Base-by-base conservation (phyloP, 2,888 invertebrate genomes). In the Penaeus monodon region DNA sequence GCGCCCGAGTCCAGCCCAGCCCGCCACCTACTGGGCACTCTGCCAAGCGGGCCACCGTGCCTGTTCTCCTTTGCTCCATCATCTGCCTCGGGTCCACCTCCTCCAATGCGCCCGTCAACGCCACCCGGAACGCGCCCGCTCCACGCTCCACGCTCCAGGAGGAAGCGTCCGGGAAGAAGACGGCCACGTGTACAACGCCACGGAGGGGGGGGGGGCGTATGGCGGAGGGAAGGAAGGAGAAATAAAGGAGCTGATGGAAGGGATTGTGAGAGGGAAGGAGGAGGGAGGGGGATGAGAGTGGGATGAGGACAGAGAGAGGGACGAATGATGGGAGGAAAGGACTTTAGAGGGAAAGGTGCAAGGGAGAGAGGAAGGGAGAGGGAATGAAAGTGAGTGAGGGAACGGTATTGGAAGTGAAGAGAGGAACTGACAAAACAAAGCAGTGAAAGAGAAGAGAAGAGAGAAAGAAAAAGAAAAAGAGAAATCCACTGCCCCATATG, bases 21-120 rank as follows among this genome's bases (percentile, higher is more conserved):
- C 63, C 68, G 33, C 79, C 79, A 84, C 85, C 85, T 73, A 85
- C 66, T 85, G 79, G 85, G 85, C 85, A 85, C 27, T 14, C 73
- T 85, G 85, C 85, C 85, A 85, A 85, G 63, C 66, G 73, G 85
- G 85, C 80, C 85, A 85, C 78, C 80, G n/a, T 49, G 12, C 49
- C 57, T 66, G 66, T 44, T 68, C 24, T 44, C 38, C 80, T 33
- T n/a, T 17, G n/a, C 82, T 24, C 63, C 65, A 76, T 38, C 76
- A 63, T 76, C 64, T 24, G 27, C 79, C 24, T 24, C 33, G 24
- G 33, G 33, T 38, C 80, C 17, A 64, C 29, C 20, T 24, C 20
- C 38, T 29, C 20, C 20, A 33, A 38, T 7, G 73, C 38, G 73
- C 38, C 20, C 8, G 73, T 38, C 24, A 33, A 33, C 24, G 22